Percentiles rank a stretch among this genome's conserved stretches.
These are phyloP conservation scores for Ptiloglossa arizonensis DNA, from an alignment of 1,140 invertebrate genomes.

Conservation along the genomic window DNA sequence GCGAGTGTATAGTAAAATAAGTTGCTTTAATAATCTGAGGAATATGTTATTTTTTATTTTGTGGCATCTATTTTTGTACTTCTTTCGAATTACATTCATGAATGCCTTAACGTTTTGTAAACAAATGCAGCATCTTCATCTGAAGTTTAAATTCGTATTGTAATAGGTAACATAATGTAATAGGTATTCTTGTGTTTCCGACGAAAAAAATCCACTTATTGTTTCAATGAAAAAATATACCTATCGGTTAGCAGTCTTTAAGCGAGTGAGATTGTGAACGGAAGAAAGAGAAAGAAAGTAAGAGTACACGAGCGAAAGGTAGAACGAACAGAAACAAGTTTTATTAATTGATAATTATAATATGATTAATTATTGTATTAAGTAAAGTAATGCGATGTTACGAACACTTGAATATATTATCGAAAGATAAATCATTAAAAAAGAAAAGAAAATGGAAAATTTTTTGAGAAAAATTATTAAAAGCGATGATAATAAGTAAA, in stretches of 20 bases:
- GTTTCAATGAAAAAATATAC: slow-evolving; percentile 39
- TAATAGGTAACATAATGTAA: slow-evolving; percentile 20
- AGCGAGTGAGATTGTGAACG: slow-evolving; percentile 25
- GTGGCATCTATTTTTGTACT: slow-evolving; percentile 46
- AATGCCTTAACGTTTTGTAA: slow-evolving; percentile 47
- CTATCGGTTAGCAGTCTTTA: slow-evolving; percentile 44
- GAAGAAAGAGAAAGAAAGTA: slow-evolving; percentile 44
- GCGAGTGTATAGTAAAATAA: slow-evolving; percentile 29
- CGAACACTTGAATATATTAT: slow-evolving; percentile 68
- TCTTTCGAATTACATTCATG: slow-evolving; percentile 34
- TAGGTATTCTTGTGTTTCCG: slow-evolving; percentile 40
- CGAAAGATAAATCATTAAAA: slow-evolving; percentile 51
- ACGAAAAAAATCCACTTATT: slow-evolving; percentile 41
- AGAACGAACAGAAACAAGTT: slow-evolving; percentile 71
- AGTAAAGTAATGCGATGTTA: slow-evolving; percentile 74
- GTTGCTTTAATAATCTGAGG: slow-evolving; percentile 34
- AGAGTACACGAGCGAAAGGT: slow-evolving; percentile 56
- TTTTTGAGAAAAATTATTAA: slow-evolving; percentile 62
- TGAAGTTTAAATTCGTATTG: slow-evolving; percentile 31
- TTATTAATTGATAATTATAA: slow-evolving; percentile 77
- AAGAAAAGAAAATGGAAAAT: slow-evolving; percentile 43
- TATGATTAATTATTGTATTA: slow-evolving; percentile 78
- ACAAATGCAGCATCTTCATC: slow-evolving; percentile 48
- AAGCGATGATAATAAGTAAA: slow-evolving; percentile 65
- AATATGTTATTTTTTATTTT: slow-evolving; percentile 37